Evolutionary conservation across 1,140 invertebrate species (phyloP).

Genomic region (Drosophila ananassae): DNA sequence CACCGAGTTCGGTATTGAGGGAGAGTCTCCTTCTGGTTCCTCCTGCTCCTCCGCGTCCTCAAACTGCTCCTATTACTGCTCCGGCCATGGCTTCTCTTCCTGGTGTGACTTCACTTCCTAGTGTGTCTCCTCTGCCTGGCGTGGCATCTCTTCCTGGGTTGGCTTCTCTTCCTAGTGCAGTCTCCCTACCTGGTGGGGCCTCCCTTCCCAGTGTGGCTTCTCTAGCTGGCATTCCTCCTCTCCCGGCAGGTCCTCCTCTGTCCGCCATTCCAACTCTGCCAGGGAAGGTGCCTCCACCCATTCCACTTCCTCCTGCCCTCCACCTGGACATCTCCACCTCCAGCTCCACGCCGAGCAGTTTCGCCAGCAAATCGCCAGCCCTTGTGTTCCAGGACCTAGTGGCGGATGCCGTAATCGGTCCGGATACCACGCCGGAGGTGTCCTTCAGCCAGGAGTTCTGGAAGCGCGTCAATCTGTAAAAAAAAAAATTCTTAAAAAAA

Average conservation of each 20-base stretch:
- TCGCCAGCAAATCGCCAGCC: background rate
- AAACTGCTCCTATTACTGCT: slow-evolving; percentile 45
- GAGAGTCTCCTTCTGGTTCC: background rate
- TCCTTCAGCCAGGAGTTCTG: slow-evolving; percentile 57
- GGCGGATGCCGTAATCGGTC: background rate
- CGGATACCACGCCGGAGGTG: slow-evolving; percentile 17
- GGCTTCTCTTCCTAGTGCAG: too few species aligned
- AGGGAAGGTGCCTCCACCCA: too few species aligned
- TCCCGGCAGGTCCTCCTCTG: too few species aligned
- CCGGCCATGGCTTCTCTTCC: too few species aligned
- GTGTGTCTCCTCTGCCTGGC: too few species aligned
- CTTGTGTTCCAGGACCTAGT: slow-evolving; percentile 21
- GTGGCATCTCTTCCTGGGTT: too few species aligned
- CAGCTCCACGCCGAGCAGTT: slow-evolving; percentile 10
- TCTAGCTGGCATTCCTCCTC: too few species aligned
- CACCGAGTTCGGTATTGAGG: background rate
- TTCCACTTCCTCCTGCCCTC: background rate
- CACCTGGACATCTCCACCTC: background rate
- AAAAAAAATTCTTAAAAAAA: background rate
- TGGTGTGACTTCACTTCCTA: too few species aligned
- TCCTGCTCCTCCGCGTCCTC: slow-evolving; percentile 18
- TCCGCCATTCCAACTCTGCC: too few species aligned
- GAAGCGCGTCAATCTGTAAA: slow-evolving; percentile 55
- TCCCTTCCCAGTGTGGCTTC: too few species aligned
- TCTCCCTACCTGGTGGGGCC: too few species aligned